A percentile compares a stretch with the other conserved stretches of the same genome.
These are phyloP conservation scores for Chinchilla lanigera DNA, from an alignment of 2,113 vertebrate species.

Conservation along the genomic window DNA sequence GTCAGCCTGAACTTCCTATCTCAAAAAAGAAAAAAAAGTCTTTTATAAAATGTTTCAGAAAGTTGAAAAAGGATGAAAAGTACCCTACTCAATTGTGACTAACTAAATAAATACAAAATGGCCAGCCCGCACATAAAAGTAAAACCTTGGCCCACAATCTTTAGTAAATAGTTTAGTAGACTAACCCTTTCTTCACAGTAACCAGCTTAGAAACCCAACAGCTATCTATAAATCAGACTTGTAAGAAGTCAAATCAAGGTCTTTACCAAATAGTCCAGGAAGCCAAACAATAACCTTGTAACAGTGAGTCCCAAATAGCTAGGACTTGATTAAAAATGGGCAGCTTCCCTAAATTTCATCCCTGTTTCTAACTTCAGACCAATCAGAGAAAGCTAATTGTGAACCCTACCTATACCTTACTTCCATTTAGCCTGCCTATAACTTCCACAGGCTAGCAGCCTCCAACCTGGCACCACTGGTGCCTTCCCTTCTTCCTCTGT, in stretches of 20 bases:
- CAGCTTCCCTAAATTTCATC: background rate
- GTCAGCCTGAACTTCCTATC: too few relatives aligned
- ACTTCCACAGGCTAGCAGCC: background rate
- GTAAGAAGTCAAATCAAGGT: background rate
- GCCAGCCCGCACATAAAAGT: background rate
- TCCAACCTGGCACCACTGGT: background rate
- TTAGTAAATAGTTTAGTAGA: background rate
- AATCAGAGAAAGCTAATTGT: background rate
- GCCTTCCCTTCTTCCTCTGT: background rate
- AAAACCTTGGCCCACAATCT: background rate
- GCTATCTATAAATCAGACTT: background rate
- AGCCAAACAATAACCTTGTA: background rate
- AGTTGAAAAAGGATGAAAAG: background rate
- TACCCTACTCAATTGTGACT: background rate
- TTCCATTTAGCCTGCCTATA: background rate
- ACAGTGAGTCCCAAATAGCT: background rate
- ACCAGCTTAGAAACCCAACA: background rate
- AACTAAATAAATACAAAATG: background rate
- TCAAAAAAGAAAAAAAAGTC: background rate
- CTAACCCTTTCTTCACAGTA: background rate
- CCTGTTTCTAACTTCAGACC: background rate
- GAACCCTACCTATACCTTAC: background rate
- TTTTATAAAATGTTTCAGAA: background rate
- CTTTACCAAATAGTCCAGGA: background rate
- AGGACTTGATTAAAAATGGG: slow-evolving; percentile 13